Conservation (phyloP, 2,888 invertebrate species). For the Entomobrya multifasciata region DNA sequence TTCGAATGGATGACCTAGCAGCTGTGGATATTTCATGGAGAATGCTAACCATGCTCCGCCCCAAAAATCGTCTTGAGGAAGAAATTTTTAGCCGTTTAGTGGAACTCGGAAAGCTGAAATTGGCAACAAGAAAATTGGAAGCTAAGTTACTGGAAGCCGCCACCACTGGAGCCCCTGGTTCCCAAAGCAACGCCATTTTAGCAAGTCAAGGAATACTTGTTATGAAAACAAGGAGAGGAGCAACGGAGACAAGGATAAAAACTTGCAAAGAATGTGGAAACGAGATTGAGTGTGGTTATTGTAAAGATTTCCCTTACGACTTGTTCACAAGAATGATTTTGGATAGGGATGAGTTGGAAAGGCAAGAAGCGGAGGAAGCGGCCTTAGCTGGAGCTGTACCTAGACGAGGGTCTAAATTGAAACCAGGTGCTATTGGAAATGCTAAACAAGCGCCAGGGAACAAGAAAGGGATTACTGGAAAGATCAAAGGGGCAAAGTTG, state of each 20-base stretch:
- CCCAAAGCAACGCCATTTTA: slow-evolving; percentile 65
- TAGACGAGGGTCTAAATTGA: slow-evolving; percentile 52
- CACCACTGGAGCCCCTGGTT: slow-evolving; percentile 67
- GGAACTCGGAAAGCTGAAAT: slow-evolving; percentile 77
- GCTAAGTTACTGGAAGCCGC: slow-evolving; percentile 70
- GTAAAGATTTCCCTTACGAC: slow-evolving; percentile 84
- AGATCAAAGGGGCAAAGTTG: slow-evolving; percentile 75
- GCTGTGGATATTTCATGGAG: slow-evolving; percentile 95
- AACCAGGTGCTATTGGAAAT: slow-evolving; percentile 31
- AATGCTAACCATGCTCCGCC: slow-evolving; percentile 93
- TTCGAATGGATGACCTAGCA: slow-evolving; percentile 89
- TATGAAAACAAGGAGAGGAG: slow-evolving; percentile 76
- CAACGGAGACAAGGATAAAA: slow-evolving; percentile 76
- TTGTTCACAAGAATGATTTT: slow-evolving; percentile 82
- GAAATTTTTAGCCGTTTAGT: slow-evolving; percentile 89
- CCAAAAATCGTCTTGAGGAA: slow-evolving; percentile 91
- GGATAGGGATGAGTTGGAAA: slow-evolving; percentile 79
- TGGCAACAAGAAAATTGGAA: slow-evolving; percentile 74
- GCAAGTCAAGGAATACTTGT: slow-evolving; percentile 75
- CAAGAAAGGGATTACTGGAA: slow-evolving; percentile 74
- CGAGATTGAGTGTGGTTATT: slow-evolving; percentile 89
- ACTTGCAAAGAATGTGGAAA: slow-evolving; percentile 90
- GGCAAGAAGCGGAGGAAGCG: slow-evolving; percentile 80
- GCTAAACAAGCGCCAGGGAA: slow-evolving; percentile 24
- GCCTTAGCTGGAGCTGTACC: slow-evolving; percentile 44